Conservation (phyloP, 2,113 vertebrate species). For the Leptobrachium leishanense region DNA sequence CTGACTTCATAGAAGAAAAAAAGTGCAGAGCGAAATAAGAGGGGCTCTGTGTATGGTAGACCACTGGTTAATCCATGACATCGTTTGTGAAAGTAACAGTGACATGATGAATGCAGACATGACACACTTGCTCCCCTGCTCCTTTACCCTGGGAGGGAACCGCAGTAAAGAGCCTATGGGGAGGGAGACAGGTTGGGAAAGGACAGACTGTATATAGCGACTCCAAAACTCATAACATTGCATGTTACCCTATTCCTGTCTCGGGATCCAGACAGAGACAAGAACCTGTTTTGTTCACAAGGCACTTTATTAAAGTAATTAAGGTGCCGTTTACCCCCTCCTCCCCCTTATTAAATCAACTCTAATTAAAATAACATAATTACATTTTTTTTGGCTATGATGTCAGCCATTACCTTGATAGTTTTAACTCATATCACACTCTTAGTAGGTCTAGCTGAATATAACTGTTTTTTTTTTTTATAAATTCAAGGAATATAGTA, state of each 20-base stretch:
- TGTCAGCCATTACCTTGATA: conserved; percentile 36
- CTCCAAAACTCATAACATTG: conserved; percentile 21
- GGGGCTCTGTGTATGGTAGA: neutral
- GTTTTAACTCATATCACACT: conserved; percentile 28
- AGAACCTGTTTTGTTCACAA: conserved; percentile 43
- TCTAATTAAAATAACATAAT: conserved; percentile 46
- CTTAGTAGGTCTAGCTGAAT: conserved; percentile 10
- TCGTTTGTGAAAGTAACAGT: conserved; percentile 5
- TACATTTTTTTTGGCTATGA: conserved; percentile 43
- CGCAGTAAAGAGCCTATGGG: conserved; percentile 23
- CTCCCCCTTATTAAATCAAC: conserved; percentile 25
- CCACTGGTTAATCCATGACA: conserved; percentile 23
- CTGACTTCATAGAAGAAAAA: too few species aligned
- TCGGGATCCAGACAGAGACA: conserved; percentile 46
- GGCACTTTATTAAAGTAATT: conserved; percentile 48
- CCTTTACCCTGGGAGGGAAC: conserved; percentile 34
- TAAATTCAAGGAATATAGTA: conserved; percentile 1
- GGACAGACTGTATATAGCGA: conserved; percentile 41
- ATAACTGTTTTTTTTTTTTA: conserved; percentile 1
- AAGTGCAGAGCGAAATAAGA: too few species aligned
- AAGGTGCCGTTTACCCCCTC: neutral
- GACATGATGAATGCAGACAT: conserved; percentile 36
- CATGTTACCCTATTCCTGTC: conserved; percentile 41
- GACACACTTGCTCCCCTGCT: conserved; percentile 39
- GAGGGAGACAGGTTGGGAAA: conserved; percentile 40